A percentile compares a stretch with the other conserved stretches of the same genome.
Evolutionary conservation across 2,113 vertebrate genomes (phyloP).

Genomic region (Vidua chalybeata): DNA sequence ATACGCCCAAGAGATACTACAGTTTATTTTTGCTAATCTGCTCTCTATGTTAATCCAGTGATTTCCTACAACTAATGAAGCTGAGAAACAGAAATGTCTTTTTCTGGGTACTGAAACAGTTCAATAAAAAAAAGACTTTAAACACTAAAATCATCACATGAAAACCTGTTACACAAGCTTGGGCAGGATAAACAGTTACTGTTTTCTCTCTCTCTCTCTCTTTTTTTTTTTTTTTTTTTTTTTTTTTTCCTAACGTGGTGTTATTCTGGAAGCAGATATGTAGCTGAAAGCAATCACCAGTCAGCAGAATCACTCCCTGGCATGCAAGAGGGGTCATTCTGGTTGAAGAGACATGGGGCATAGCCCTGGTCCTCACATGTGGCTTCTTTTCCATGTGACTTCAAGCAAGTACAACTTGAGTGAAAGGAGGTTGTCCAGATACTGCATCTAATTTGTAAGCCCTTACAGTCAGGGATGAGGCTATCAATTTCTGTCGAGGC

Average conservation of each 20-base stretch:
- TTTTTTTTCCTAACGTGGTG: background rate
- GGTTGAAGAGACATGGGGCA: background rate
- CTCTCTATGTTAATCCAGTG: conserved; percentile 39
- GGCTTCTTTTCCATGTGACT: background rate
- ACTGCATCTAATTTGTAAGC: background rate
- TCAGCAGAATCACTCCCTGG: background rate
- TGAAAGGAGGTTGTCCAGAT: background rate
- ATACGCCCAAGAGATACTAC: conserved; percentile 38
- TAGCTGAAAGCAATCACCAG: background rate
- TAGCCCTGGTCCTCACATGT: background rate
- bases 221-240: background rate
- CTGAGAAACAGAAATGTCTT: conserved; percentile 18
- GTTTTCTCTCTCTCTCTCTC: accelerated
- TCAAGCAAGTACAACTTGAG: background rate
- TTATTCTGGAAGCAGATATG: background rate
- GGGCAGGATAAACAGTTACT: background rate
- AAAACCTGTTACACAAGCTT: conserved; percentile 29
- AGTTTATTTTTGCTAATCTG: conserved; percentile 60
- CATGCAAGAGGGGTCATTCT: background rate
- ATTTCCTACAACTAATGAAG: conserved; percentile 54
- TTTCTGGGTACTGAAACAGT: background rate
- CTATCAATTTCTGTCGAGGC: background rate
- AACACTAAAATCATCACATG: background rate
- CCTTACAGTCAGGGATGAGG: background rate
- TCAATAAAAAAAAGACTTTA: conserved; percentile 16